Base-by-base conservation (phyloP, 1,140 invertebrate genomes). In the Chlorops oryzae region DNA sequence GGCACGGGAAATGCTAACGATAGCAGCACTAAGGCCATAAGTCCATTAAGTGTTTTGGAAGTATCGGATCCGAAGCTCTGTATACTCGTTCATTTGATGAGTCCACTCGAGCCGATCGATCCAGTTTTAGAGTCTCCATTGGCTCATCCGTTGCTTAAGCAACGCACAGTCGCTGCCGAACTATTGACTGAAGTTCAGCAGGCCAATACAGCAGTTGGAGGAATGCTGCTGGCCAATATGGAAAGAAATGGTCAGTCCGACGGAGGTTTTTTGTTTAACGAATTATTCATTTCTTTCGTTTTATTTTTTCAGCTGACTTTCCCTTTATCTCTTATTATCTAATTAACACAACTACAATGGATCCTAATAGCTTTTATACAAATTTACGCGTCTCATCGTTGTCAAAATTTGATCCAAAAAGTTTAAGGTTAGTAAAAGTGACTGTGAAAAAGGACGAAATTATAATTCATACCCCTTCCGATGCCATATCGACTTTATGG, bases 261-360 rank as follows among this genome's bases (percentile, higher is more conserved):
- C 10, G 12, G 18, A 34, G n/a, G 2, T 45, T 28, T 40, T 5
- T 38, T 32, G 10, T n/a, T 24, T 9, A 10, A 17, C 12, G 5
- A 2, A 38, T 22, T 47, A n/a, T 48, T 38, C 1, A 24, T 27
- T 21, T 5, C 22, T 21, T 22, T 25, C 10, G 12, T n/a, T 5
- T 47, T 40, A 9, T 40, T 25, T 28, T 79, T 76, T 7, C 69
- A 89, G 88, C 88, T 38, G 88, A 92, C 60, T 92, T 92, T 66
- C 90, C 90, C 4, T 92, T 92, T 74, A 92, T 94, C 74, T 82
- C 87, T 2, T 90, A 92, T 63, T 91, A 92, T 73, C 79, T 92
- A 57, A 88, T 92, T 72, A 92, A 92, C 65, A 90, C 86, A 22
- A 81, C 82, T 47, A 84, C 86, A 70, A 87, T 84, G 23, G 88